phyloP scores from a whole-genome alignment of 2,888 invertebrate genomes.

The Eretmocerus hayati region DNA sequence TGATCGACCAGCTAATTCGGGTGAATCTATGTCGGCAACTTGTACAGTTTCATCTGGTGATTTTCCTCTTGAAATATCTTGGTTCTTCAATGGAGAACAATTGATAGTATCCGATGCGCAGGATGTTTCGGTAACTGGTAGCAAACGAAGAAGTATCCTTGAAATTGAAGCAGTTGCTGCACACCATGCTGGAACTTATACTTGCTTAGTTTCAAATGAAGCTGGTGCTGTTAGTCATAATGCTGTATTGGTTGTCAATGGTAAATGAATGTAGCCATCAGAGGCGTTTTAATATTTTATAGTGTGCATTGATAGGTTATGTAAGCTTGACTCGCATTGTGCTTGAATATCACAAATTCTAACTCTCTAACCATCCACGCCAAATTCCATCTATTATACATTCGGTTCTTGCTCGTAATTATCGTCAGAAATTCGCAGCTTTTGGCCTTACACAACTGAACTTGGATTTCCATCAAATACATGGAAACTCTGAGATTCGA shows the following conservation, averaged over 20 bases:
- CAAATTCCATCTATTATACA: too few species aligned
- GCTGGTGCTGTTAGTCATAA: slow-evolving; percentile 64
- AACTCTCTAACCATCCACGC: too few species aligned
- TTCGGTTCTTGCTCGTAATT: too few species aligned
- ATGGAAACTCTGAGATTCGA: too few species aligned
- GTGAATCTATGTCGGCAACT: slow-evolving; percentile 61
- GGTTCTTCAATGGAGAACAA: slow-evolving; percentile 65
- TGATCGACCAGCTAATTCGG: slow-evolving; percentile 61
- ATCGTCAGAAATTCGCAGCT: too few species aligned
- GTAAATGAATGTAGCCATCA: neutral
- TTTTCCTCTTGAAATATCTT: slow-evolving; percentile 64
- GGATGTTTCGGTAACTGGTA: slow-evolving; percentile 47
- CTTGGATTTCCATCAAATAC: too few species aligned
- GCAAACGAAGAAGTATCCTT: slow-evolving; percentile 54
- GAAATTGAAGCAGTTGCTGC: slow-evolving; percentile 63
- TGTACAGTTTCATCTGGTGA: slow-evolving; percentile 70
- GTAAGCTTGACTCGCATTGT: too few species aligned
- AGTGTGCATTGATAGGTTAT: too few species aligned
- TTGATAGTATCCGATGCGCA: slow-evolving; percentile 37
- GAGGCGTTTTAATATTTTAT: too few species aligned
- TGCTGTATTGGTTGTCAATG: slow-evolving; percentile 48
- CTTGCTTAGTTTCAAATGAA: slow-evolving; percentile 65
- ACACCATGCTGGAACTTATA: slow-evolving; percentile 67
- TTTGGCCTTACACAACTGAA: too few species aligned
- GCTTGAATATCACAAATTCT: too few species aligned